phyloP scores from a whole-genome alignment of 64 coral and sea anemone species.

The Montipora foliosa region DNA sequence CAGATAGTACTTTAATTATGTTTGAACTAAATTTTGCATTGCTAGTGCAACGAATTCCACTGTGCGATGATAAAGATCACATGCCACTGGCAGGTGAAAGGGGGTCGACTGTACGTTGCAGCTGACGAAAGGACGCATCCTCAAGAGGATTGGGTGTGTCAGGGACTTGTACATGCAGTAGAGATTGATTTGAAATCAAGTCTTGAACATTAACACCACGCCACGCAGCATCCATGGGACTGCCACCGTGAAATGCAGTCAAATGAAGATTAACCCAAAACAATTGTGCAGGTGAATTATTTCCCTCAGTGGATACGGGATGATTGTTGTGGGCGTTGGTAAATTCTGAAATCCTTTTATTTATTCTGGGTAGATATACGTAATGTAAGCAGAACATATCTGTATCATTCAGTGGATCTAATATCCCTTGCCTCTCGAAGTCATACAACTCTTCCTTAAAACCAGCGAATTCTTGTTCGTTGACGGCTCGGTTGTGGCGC shows the following conservation, averaged over 20 bases:
- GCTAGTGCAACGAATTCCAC: background rate
- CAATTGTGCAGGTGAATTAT: conserved; percentile 53
- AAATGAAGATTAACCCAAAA: conserved; percentile 9
- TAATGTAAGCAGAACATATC: conserved; percentile 70
- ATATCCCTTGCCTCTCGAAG: conserved; percentile 38
- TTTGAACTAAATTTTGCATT: background rate
- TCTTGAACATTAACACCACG: background rate
- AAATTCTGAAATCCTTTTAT: conserved; percentile 43
- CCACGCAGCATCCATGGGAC: background rate
- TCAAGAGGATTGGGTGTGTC: background rate
- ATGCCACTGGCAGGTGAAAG: background rate
- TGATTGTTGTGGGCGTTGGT: conserved; percentile 70
- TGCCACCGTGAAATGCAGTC: background rate
- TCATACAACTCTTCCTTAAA: conserved; percentile 61
- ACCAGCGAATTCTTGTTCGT: conserved; percentile 19
- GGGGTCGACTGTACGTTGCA: background rate
- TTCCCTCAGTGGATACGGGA: conserved; percentile 46
- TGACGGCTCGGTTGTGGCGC: conserved; percentile 58
- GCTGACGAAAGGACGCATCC: background rate
- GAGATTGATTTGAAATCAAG: background rate
- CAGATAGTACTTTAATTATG: too few relatives aligned
- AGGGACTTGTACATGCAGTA: background rate
- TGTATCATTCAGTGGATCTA: conserved; percentile 71
- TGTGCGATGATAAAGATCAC: background rate
- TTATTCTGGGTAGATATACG: conserved; percentile 70